A percentile compares a stretch with the other conserved stretches of the same genome.
Evolutionary conservation across 2,888 invertebrate genomes (phyloP).

Genomic region (Eristalis intricaria): DNA sequence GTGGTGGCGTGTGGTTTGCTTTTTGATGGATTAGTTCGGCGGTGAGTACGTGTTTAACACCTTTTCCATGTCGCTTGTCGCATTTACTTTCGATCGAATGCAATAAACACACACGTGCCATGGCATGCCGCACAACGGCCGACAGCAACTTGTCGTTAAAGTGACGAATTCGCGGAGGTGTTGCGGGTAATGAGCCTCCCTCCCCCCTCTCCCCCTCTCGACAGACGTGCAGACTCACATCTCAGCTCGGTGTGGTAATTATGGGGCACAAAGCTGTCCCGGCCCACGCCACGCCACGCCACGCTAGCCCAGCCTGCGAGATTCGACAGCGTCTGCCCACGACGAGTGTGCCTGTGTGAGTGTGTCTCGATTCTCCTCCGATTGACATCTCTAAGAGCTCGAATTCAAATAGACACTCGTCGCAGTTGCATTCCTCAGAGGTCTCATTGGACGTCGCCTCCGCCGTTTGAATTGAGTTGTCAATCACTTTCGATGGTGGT

Average conservation of each 20-base stretch:
- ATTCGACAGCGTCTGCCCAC: slow-evolving; percentile 49
- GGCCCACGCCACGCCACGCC: slow-evolving; percentile 33
- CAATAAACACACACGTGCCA: slow-evolving; percentile 62
- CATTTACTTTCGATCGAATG: slow-evolving; percentile 22
- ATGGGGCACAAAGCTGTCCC: slow-evolving; percentile 44
- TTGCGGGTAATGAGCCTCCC: slow-evolving; percentile 61
- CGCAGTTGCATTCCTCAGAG: neutral
- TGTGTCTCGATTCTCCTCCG: slow-evolving; percentile 1
- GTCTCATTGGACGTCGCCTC: no score
- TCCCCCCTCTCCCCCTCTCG: slow-evolving; percentile 15
- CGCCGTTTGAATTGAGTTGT: neutral
- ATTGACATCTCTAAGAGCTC: slow-evolving; percentile 2
- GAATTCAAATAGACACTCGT: neutral
- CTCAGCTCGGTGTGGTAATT: slow-evolving; percentile 22
- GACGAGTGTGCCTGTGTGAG: neutral
- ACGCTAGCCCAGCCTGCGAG: slow-evolving; percentile 20
- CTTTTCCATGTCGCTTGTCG: slow-evolving; percentile 35
- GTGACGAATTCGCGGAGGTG: slow-evolving; percentile 62
- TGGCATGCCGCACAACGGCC: slow-evolving; percentile 10
- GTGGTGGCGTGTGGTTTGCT: slow-evolving; percentile 21
- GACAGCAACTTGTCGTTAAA: slow-evolving; percentile 14
- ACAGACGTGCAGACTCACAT: neutral
- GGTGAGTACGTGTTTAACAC: slow-evolving; percentile 63
- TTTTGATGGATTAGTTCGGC: slow-evolving; percentile 50
- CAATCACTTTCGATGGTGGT: neutral